Evolutionary conservation across 2,113 vertebrate genomes (phyloP).

Genomic region (Hirundichthys speculiger): DNA sequence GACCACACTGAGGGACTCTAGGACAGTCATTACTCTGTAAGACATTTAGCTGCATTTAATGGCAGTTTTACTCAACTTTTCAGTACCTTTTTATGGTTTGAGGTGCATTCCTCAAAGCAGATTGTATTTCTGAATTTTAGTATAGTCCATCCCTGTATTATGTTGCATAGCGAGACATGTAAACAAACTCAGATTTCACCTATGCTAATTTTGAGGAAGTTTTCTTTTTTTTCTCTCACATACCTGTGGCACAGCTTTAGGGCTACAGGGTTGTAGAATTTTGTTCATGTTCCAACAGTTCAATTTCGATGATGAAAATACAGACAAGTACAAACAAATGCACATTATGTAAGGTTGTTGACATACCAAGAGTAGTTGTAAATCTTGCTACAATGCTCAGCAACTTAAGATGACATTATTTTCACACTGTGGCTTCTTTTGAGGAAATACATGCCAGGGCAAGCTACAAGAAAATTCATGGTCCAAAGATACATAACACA

Average conservation of each 20-base stretch:
- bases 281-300: background rate
- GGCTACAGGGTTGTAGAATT: background rate
- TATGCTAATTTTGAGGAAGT: too few species aligned
- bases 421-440: background rate
- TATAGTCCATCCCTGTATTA: too few species aligned
- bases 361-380: background rate
- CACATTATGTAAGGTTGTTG: background rate
- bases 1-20: background rate
- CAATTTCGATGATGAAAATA: background rate
- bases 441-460: slow-evolving; percentile 1
- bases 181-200: background rate
- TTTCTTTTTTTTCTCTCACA: too few species aligned
- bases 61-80: too few species aligned
- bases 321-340: background rate
- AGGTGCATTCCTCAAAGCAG: background rate
- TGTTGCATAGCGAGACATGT: background rate
- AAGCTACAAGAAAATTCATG: slow-evolving; percentile 60
- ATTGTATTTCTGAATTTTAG: too few species aligned
- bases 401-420: background rate
- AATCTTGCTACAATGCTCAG: background rate
- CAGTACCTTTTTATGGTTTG: background rate
- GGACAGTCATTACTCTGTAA: too few species aligned
- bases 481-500: slow-evolving; percentile 58
- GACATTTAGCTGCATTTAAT: too few species aligned
- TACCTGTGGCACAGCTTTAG: background rate